phyloP scores from a whole-genome alignment of 2,113 vertebrate genomes.

The Pedionomus torquatus region DNA sequence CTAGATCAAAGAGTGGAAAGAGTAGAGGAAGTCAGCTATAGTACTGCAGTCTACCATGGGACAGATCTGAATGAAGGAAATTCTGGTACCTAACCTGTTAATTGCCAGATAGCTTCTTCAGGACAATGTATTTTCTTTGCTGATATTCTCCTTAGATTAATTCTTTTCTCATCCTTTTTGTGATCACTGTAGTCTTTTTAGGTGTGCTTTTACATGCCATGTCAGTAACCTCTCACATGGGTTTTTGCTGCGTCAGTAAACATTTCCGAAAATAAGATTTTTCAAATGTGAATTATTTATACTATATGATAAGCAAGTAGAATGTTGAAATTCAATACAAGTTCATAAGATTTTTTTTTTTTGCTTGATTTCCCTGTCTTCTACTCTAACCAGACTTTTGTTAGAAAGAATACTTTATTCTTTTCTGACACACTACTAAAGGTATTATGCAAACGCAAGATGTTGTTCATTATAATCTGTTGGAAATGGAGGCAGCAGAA shows the following conservation, averaged over 20 bases:
- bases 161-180: not conserved
- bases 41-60: not conserved
- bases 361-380: slow-evolving; percentile 66
- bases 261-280: slow-evolving; percentile 84
- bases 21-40: not conserved
- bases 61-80: not conserved
- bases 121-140: not conserved
- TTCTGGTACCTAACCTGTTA: not conserved
- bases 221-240: slow-evolving; percentile 74
- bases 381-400: slow-evolving; percentile 1
- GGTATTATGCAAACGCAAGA: slow-evolving; percentile 30
- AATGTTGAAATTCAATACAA: slow-evolving; percentile 81
- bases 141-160: not conserved
- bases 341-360: slow-evolving; percentile 77
- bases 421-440: slow-evolving; percentile 40
- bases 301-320: slow-evolving; percentile 77
- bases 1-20: not conserved
- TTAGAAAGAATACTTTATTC: slow-evolving; percentile 29
- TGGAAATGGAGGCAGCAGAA: slow-evolving; percentile 49
- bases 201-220: not conserved
- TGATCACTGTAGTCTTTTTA: not conserved
- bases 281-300: slow-evolving; percentile 86
- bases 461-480: slow-evolving; percentile 32
- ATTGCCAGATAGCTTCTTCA: not conserved
- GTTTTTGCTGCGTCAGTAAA: slow-evolving; percentile 83